A percentile compares a stretch with the other conserved stretches of the same genome.
These are phyloP conservation scores for Porphyrio hochstetteri DNA, from an alignment of 2,113 vertebrate species.

Conservation along the genomic window DNA sequence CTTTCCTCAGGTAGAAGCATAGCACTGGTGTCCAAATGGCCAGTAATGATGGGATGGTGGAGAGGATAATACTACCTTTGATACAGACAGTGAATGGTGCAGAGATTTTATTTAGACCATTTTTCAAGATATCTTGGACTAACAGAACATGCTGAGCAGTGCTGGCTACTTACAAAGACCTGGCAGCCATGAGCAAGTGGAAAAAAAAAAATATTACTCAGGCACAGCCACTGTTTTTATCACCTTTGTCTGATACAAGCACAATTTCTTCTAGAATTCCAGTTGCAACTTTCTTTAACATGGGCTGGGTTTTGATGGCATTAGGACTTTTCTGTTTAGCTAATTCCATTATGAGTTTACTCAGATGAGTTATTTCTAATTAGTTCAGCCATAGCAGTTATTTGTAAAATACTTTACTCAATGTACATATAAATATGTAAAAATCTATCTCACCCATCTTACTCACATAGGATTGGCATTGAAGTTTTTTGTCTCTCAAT, in stretches of 20 bases:
- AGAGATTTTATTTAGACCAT: background rate
- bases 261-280: background rate
- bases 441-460: background rate
- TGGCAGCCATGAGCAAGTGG: background rate
- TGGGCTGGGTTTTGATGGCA: background rate
- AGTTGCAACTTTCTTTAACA: background rate
- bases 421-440: background rate
- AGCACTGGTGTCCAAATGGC: accelerated
- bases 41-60: background rate
- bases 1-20: background rate
- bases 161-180: background rate
- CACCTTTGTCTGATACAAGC: background rate
- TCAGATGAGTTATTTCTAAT: background rate
- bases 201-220: background rate
- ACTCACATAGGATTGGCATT: background rate
- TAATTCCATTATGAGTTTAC: background rate
- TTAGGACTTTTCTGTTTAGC: background rate
- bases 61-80: background rate
- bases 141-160: background rate
- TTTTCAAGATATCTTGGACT: background rate
- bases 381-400: background rate
- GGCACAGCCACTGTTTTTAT: background rate
- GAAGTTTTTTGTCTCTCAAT: background rate
- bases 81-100: background rate
- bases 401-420: background rate